Evolutionary conservation across 2,797 vertebrate species (phyloP).

Genomic region (Graptemys geographica): DNA sequence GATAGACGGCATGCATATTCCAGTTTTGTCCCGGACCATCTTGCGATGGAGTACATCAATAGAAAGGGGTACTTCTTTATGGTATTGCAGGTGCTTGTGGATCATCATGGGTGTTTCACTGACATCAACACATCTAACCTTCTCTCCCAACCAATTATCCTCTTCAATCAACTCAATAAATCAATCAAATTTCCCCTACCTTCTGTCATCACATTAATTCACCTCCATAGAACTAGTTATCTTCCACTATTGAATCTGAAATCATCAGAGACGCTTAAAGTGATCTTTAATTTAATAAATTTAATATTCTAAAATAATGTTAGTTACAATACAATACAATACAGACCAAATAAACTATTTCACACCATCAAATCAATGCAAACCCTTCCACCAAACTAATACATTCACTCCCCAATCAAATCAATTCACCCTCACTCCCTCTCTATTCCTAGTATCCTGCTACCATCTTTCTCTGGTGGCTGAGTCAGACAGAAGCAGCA

Average conservation of each 20-base stretch:
- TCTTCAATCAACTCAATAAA: neutral
- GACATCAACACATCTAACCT: too few species aligned
- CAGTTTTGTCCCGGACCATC: too few species aligned
- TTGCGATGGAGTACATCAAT: too few species aligned
- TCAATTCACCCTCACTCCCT: neutral
- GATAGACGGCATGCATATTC: too few species aligned
- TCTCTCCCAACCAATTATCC: neutral
- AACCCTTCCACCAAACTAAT: neutral
- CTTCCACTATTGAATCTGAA: neutral
- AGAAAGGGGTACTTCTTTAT: too few species aligned
- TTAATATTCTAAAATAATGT: too few species aligned
- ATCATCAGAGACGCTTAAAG: neutral
- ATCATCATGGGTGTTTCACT: too few species aligned
- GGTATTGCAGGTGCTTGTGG: too few species aligned
- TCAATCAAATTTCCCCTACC: neutral
- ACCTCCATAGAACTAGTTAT: neutral
- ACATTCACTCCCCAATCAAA: neutral
- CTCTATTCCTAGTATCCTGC: neutral
- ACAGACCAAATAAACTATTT: constrained; percentile 44
- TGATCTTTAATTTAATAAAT: neutral
- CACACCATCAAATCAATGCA: neutral
- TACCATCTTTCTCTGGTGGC: neutral
- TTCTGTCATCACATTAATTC: neutral
- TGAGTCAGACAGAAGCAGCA: neutral
- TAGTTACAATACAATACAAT: neutral